phyloP scores from a whole-genome alignment of 92 coral and sea anemone species.

The Zoanthus solanderi region DNA sequence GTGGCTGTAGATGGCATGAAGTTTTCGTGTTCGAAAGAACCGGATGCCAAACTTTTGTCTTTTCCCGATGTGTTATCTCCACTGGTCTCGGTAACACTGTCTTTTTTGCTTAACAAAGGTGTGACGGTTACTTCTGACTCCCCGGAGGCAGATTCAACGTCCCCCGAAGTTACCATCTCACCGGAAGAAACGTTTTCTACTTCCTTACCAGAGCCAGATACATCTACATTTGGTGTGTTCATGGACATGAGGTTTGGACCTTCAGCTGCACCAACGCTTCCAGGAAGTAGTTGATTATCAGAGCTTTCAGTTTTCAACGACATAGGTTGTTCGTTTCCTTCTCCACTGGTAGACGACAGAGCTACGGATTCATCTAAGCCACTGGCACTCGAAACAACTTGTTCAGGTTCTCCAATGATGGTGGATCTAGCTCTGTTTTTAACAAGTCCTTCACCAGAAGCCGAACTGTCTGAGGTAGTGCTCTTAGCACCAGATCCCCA shows the following conservation, averaged over 20 bases:
- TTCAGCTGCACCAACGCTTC: slow-evolving; percentile 44
- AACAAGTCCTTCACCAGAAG: slow-evolving; percentile 15
- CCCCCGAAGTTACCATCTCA: slow-evolving; percentile 47
- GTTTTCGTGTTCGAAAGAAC: slow-evolving; percentile 14
- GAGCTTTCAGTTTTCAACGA: slow-evolving; percentile 26
- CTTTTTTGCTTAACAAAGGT: slow-evolving; percentile 9
- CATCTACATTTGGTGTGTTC: slow-evolving; percentile 75
- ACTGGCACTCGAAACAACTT: slow-evolving; percentile 6
- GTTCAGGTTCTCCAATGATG: slow-evolving; percentile 29
- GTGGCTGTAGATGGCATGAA: slow-evolving; percentile 14
- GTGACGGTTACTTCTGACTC: slow-evolving; percentile 38
- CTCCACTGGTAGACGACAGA: slow-evolving; percentile 19
- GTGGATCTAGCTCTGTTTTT: slow-evolving; percentile 17
- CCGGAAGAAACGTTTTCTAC: slow-evolving; percentile 39
- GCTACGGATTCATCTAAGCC: slow-evolving; percentile 10
- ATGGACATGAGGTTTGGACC: slow-evolving; percentile 93
- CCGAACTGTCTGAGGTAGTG: slow-evolving; percentile 23
- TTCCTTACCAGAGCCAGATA: slow-evolving; percentile 68
- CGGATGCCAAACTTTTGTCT: neutral
- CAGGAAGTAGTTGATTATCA: slow-evolving; percentile 40
- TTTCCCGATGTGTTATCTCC: slow-evolving; percentile 31
- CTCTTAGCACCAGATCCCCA: slow-evolving; percentile 21
- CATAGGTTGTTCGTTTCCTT: slow-evolving; percentile 6
- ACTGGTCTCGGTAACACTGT: slow-evolving; percentile 20
- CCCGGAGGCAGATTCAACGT: slow-evolving; percentile 72